These are phyloP conservation scores for Nycticebus coucang DNA, from an alignment of 2,113 vertebrate genomes.

Conservation along the genomic window DNA sequence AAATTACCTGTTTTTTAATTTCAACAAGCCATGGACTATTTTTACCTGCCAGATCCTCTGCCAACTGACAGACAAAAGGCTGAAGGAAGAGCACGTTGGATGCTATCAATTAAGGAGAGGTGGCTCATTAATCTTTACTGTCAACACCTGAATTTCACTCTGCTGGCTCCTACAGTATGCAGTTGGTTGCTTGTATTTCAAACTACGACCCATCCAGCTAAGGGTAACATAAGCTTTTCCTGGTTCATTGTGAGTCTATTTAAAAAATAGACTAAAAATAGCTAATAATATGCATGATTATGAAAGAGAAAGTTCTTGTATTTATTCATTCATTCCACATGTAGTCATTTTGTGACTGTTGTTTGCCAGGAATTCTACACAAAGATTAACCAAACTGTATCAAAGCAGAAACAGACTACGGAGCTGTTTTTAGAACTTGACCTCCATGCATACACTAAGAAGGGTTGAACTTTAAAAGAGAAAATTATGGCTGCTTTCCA, in stretches of 20 bases:
- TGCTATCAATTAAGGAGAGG: conserved; percentile 74
- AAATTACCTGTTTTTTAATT: conserved; percentile 76
- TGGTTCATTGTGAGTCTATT: neutral
- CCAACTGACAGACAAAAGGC: conserved; percentile 70
- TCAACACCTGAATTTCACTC: conserved; percentile 75
- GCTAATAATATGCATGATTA: neutral
- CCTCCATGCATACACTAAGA: neutral
- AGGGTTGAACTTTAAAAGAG: neutral
- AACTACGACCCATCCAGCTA: conserved; percentile 30
- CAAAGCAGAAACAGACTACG: neutral
- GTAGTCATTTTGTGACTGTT: neutral
- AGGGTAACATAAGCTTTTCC: neutral
- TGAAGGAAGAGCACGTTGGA: conserved; percentile 60
- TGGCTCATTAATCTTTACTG: conserved; percentile 79
- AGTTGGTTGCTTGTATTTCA: conserved; percentile 57
- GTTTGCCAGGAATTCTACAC: conserved; percentile 15
- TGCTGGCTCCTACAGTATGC: neutral
- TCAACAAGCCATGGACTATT: conserved; percentile 67
- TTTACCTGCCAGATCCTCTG: conserved; percentile 70
- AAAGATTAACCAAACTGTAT: conserved; percentile 17
- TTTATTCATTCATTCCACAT: neutral
- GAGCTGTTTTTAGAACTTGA: conserved; percentile 37
- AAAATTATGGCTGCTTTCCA: conserved; percentile 38
- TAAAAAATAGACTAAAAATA: too few relatives aligned
- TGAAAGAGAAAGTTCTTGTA: neutral